These are phyloP conservation scores for Ypsolopha scabrella DNA, from an alignment of 2,888 invertebrate genomes.

Conservation along the genomic window DNA sequence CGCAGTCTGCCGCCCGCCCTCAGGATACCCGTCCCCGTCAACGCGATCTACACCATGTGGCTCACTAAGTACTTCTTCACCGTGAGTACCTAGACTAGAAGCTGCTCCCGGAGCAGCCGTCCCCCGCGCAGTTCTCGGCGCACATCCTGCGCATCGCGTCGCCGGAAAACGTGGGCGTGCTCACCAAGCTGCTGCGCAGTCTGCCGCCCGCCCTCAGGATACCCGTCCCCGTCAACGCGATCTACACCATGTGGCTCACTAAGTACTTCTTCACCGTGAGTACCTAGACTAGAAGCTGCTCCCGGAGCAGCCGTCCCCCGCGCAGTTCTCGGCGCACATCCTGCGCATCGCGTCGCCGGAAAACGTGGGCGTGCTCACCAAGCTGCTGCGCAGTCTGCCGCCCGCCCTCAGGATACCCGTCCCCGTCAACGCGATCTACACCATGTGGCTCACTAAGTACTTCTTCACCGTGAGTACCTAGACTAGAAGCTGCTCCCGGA, in stretches of 20 bases:
- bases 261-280: constrained; percentile 57
- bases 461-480: constrained; percentile 52
- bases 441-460: constrained; percentile 50
- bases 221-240: constrained; percentile 32
- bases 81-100: constrained; percentile 67
- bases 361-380: constrained; percentile 42
- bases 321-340: constrained; percentile 30
- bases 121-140: constrained; percentile 20
- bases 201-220: constrained; percentile 38
- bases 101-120: constrained; percentile 40
- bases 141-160: constrained; percentile 35
- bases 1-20: constrained; percentile 44
- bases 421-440: constrained; percentile 39
- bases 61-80: constrained; percentile 54
- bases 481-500: constrained; percentile 39
- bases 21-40: constrained; percentile 31
- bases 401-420: constrained; percentile 31
- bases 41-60: constrained; percentile 47
- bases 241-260: constrained; percentile 54
- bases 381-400: constrained; percentile 51
- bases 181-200: constrained; percentile 48
- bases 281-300: constrained; percentile 67
- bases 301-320: constrained; percentile 29
- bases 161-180: constrained; percentile 47
- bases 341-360: constrained; percentile 37